A percentile compares a stretch with the other conserved stretches of the same genome.
These are phyloP conservation scores for Melanostoma scalare DNA, from an alignment of 2,888 invertebrate species.

Conservation along the genomic window DNA sequence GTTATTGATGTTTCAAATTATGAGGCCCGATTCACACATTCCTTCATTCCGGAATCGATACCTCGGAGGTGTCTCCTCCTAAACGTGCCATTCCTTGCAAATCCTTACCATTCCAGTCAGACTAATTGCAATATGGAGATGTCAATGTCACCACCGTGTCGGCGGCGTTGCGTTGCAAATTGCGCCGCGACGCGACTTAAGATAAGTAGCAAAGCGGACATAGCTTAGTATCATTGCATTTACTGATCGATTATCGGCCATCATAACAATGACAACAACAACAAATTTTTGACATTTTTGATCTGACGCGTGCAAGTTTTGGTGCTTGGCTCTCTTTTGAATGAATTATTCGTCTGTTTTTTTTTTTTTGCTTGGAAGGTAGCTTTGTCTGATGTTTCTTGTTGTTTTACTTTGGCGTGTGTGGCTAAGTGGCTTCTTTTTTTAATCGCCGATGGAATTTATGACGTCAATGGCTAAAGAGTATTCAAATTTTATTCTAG, in stretches of 20 bases:
- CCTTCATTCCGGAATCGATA: conserved; percentile 35
- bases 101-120: conserved; percentile 7
- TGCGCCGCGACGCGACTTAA: neutral
- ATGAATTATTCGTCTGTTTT: conserved; percentile 53
- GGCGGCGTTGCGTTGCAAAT: neutral
- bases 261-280: conserved; percentile 20
- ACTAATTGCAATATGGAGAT: conserved; percentile 10
- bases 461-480: conserved; percentile 61
- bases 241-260: conserved; percentile 55
- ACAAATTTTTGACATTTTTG: conserved; percentile 55
- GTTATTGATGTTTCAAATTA: conserved; percentile 24
- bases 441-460: conserved; percentile 39
- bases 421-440: conserved; percentile 23
- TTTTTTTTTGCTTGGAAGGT: conserved; percentile 10
- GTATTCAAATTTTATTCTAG: conserved; percentile 65
- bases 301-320: conserved; percentile 57
- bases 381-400: conserved; percentile 23
- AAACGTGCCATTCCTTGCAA: conserved; percentile 8
- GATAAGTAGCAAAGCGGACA: neutral
- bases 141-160: conserved; percentile 17
- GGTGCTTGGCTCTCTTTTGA: conserved; percentile 39
- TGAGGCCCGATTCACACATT: conserved; percentile 30
- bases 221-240: conserved; percentile 29
- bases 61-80: conserved; percentile 2
- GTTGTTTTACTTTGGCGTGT: neutral